These are phyloP conservation scores for Diprion similis DNA, from an alignment of 1,140 invertebrate species.

Conservation along the genomic window DNA sequence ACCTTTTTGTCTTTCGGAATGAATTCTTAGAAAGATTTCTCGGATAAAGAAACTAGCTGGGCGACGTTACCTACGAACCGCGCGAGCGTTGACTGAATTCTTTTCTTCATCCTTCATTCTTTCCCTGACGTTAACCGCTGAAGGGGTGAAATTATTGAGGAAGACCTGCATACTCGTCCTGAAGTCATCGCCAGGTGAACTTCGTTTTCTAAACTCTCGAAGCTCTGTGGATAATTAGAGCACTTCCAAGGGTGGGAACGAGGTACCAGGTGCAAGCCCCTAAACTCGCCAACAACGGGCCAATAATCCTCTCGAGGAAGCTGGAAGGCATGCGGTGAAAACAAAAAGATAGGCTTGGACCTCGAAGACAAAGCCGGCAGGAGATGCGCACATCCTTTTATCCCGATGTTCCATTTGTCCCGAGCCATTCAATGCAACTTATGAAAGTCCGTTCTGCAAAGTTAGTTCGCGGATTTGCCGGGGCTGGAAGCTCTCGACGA, in stretches of 20 bases:
- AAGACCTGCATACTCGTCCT: no score
- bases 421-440: constrained; percentile 53
- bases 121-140: not conserved
- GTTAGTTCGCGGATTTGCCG: constrained; percentile 49
- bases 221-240: no score
- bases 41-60: not conserved
- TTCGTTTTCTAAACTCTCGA: no score
- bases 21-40: constrained; percentile 6
- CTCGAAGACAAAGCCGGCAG: not conserved
- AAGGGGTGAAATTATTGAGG: not conserved
- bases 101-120: not conserved
- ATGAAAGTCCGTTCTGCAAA: constrained; percentile 50
- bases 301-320: not conserved
- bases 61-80: not conserved
- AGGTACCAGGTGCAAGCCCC: not conserved
- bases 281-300: not conserved
- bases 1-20: constrained; percentile 3
- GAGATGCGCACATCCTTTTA: constrained; percentile 38
- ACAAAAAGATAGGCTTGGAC: constrained; percentile 2
- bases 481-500: constrained; percentile 44
- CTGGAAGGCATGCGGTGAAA: not conserved
- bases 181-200: no score
- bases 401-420: constrained; percentile 36
- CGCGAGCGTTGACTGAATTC: not conserved
- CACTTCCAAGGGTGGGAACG: no score